These are phyloP conservation scores for Cassiopea andromeda DNA, from an alignment of 30 jellyfish, hydroid and myxozoan genomes.

Conservation along the genomic window DNA sequence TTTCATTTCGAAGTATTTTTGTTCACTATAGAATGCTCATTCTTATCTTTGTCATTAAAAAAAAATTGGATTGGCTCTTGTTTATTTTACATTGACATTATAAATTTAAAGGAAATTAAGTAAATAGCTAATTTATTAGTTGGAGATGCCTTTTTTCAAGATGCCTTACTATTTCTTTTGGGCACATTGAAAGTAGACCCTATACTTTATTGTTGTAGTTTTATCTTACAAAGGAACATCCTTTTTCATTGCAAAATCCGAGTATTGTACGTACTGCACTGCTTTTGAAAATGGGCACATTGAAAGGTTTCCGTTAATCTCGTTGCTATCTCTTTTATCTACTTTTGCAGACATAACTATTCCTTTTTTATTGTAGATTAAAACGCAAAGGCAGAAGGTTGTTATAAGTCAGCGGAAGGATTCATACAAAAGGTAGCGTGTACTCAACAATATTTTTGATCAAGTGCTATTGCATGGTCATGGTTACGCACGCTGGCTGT, in stretches of 20 bases:
- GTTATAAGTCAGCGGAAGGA: slow-evolving; percentile 45
- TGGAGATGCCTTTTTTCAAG: no score
- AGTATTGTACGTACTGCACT: neutral
- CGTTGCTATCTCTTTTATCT: neutral
- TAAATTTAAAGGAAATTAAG: no score
- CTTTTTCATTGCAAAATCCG: no score
- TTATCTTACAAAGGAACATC: neutral
- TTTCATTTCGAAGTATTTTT: no score
- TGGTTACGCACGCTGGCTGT: no score
- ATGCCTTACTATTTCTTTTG: no score
- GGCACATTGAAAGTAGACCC: no score
- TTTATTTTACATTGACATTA: no score
- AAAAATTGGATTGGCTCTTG: no score
- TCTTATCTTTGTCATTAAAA: no score
- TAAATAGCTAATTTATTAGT: no score
- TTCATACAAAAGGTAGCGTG: slow-evolving; percentile 48
- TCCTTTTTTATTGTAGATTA: slow-evolving; percentile 35
- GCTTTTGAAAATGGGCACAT: neutral
- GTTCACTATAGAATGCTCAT: no score
- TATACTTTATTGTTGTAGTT: neutral
- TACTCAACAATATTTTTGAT: neutral
- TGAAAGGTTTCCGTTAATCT: neutral
- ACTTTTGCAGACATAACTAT: neutral
- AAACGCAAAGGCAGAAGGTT: slow-evolving; percentile 48
- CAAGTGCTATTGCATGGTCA: neutral